Conservation (phyloP, 2,113 vertebrate genomes). For the Chionis minor region DNA sequence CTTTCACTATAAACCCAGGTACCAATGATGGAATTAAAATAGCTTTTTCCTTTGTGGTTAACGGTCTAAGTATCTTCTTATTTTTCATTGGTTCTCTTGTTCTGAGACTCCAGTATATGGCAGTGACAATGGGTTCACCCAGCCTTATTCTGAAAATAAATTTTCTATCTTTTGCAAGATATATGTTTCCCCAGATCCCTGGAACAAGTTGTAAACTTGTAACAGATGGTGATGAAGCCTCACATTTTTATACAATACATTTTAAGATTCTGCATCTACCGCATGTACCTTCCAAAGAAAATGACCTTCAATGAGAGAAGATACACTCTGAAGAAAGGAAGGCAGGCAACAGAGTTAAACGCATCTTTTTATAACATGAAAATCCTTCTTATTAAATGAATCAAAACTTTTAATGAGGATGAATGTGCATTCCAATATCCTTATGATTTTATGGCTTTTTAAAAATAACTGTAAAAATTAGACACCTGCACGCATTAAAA, state of each 20-base stretch:
- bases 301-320: slow-evolving; percentile 73
- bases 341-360: slow-evolving; percentile 28
- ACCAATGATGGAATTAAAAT: slow-evolving; percentile 70
- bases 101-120: slow-evolving; percentile 54
- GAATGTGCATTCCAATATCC: slow-evolving; percentile 12
- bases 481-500: not conserved
- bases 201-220: slow-evolving; percentile 77
- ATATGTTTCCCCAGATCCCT: slow-evolving; percentile 77
- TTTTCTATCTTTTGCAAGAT: slow-evolving; percentile 76
- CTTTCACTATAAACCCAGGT: slow-evolving; percentile 75
- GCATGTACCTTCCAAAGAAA: slow-evolving; percentile 72
- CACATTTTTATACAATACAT: slow-evolving; percentile 77
- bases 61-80: slow-evolving; percentile 48
- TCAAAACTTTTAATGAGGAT: slow-evolving; percentile 49
- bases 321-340: slow-evolving; percentile 13
- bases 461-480: slow-evolving; percentile 45
- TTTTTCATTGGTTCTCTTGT: slow-evolving; percentile 62
- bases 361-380: slow-evolving; percentile 42
- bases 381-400: slow-evolving; percentile 41
- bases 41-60: slow-evolving; percentile 65
- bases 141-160: slow-evolving; percentile 72
- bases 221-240: slow-evolving; percentile 80
- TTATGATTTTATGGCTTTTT: not conserved
- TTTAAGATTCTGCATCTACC: slow-evolving; percentile 72
- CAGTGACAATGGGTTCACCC: slow-evolving; percentile 69